Evolutionary conservation across 1,140 invertebrate genomes (phyloP), one percentile per base, ranked within the genome.

Genomic region (Eurosta solidaginis): DNA sequence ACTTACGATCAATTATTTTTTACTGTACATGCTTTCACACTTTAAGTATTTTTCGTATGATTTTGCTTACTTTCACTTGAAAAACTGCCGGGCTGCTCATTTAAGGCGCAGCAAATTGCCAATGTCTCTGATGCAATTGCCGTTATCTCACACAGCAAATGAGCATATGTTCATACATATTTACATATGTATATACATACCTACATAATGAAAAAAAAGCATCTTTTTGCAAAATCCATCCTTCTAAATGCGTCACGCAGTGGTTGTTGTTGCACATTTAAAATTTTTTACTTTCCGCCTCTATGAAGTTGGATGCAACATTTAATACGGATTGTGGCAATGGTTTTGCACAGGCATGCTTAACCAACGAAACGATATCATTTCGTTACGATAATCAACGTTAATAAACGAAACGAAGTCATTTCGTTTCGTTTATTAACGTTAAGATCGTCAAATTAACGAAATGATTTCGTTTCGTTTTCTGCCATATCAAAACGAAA

Each of bases 51-150:
- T 40, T 4, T 17, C 33, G 12, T 68, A 29, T 68, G 17, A 22
- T 40, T 68, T 9, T 29, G 33, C 59, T 14, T 22, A 68, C 59
- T 68, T 68, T 40, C n/a, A 40, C 33, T 68, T 68, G 40, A 68
- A 40, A 40, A 68, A n/a, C 6, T 40, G 33, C 36, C 17, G 59
- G 40, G 22, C 59, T 42, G 17, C 59, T 42, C 59, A 68, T n/a
- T 68, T 36, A 68, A 68, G 59, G 33, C 2, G 14, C 17, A 68
- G 59, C 59, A 68, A 68, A 68, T 68, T 68, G 33, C 59, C 59
- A 22, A 40, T 36, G 14, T 40, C 40, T 40, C 59, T 40, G 59
- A 14, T 7, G 27, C n/a, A 68, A 68, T 68, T 68, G 59, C 59
- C n/a, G 59, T 68, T 10, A 68, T 40, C 10, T 14, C 59, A 40